phyloP scores from a whole-genome alignment of 2,113 vertebrate species.

The Elephantulus edwardii region DNA sequence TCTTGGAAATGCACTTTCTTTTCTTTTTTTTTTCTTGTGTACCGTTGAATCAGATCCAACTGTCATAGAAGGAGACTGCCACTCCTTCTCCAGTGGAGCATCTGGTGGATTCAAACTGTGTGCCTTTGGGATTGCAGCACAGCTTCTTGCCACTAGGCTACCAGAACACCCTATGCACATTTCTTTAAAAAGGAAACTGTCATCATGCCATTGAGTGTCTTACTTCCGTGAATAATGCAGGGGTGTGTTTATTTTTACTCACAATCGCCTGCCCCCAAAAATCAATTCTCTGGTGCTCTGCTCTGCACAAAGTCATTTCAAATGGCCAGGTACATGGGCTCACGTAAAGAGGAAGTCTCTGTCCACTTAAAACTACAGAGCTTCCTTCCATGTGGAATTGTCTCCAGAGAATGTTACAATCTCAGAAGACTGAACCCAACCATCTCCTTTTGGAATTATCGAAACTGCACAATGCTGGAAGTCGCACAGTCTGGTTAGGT shows the following conservation, averaged over 20 bases:
- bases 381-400: slow-evolving; percentile 32
- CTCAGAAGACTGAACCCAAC: slow-evolving; percentile 32
- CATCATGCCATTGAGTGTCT: neutral
- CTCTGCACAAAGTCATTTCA: neutral
- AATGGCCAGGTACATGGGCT: neutral
- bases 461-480: neutral
- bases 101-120: too few species aligned
- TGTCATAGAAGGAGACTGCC: too few species aligned
- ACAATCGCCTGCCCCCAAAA: neutral
- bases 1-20: slow-evolving; percentile 28
- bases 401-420: slow-evolving; percentile 47
- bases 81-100: too few species aligned
- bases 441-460: slow-evolving; percentile 35
- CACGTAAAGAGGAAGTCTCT: neutral
- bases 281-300: neutral
- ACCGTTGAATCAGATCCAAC: too few species aligned
- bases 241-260: neutral
- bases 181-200: neutral
- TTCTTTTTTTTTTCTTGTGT: too few species aligned
- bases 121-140: too few species aligned
- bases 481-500: slow-evolving; percentile 27
- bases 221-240: neutral
- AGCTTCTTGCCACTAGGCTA: too few species aligned
- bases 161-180: too few species aligned
- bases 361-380: slow-evolving; percentile 22